Percentiles rank a stretch among this genome's conserved stretches.
Evolutionary conservation across 2,797 vertebrate genomes (phyloP).

Genomic region (Sebastes oblongus): DNA sequence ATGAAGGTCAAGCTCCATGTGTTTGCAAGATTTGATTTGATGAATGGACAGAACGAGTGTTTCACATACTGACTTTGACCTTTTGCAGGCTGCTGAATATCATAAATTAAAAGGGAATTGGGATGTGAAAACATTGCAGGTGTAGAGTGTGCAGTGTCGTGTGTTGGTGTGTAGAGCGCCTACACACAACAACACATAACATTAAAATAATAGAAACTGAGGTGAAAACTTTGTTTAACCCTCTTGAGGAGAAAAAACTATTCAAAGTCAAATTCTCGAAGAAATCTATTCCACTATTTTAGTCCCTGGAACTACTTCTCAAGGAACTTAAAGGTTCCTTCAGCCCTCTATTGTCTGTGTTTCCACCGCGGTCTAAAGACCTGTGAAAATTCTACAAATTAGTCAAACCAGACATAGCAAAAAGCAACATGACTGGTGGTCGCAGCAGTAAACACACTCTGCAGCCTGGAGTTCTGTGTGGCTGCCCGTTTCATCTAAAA

Average conservation of each 20-base stretch:
- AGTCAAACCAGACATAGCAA: too few species aligned
- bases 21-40: constrained; percentile 47
- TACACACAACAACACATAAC: background rate
- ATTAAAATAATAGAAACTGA: background rate
- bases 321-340: too few species aligned
- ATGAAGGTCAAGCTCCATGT: constrained; percentile 45
- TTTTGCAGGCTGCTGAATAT: constrained; percentile 19
- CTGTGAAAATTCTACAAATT: too few species aligned
- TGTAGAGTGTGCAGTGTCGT: background rate
- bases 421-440: too few species aligned
- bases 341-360: too few species aligned
- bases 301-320: too few species aligned
- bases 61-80: constrained; percentile 37
- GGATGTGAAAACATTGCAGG: constrained; percentile 1
- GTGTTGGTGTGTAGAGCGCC: background rate
- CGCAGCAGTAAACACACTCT: too few species aligned
- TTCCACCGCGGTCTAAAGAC: too few species aligned
- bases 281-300: background rate
- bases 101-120: constrained; percentile 19
- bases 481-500: too few species aligned
- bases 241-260: too few species aligned
- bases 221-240: background rate
- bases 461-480: too few species aligned
- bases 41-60: constrained; percentile 34
- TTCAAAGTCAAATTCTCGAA: background rate